These are phyloP conservation scores for Dipodomys spectabilis DNA, from an alignment of 2,113 vertebrate species.

Conservation along the genomic window DNA sequence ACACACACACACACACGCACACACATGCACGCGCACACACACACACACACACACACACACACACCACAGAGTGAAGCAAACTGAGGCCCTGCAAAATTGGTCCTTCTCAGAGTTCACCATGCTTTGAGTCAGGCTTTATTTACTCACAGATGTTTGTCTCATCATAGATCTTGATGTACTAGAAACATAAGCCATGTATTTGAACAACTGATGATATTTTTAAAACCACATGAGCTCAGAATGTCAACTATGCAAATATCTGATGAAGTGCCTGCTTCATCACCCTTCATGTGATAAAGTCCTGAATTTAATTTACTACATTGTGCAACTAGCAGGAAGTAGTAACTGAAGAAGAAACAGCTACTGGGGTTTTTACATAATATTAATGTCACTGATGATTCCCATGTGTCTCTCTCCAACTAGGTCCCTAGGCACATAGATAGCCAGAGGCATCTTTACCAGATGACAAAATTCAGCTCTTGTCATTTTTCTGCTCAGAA, in stretches of 20 bases:
- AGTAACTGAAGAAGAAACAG: not conserved
- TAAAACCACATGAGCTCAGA: constrained; percentile 5
- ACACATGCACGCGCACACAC: too few species aligned
- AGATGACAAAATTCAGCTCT: not conserved
- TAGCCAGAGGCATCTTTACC: not conserved
- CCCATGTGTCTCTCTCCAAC: not conserved
- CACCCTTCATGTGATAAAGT: not conserved
- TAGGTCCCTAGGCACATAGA: not conserved
- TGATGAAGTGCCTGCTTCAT: not conserved
- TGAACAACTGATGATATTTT: not conserved
- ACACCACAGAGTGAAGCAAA: not conserved
- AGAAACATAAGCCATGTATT: not conserved
- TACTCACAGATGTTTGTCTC: not conserved
- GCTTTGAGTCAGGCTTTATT: not conserved
- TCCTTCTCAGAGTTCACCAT: not conserved
- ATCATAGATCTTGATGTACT: not conserved
- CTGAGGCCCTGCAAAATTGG: not conserved
- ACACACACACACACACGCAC: too few species aligned
- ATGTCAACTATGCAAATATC: not conserved
- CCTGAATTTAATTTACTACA: not conserved
- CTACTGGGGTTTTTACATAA: not conserved
- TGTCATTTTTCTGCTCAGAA: not conserved
- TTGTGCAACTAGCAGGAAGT: not conserved
- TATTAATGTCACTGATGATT: not conserved
- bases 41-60: too few species aligned